A percentile compares a stretch with the other conserved stretches of the same genome.
phyloP scores from a whole-genome alignment of 2,888 invertebrate genomes.

The Eupithecia vulgata region DNA sequence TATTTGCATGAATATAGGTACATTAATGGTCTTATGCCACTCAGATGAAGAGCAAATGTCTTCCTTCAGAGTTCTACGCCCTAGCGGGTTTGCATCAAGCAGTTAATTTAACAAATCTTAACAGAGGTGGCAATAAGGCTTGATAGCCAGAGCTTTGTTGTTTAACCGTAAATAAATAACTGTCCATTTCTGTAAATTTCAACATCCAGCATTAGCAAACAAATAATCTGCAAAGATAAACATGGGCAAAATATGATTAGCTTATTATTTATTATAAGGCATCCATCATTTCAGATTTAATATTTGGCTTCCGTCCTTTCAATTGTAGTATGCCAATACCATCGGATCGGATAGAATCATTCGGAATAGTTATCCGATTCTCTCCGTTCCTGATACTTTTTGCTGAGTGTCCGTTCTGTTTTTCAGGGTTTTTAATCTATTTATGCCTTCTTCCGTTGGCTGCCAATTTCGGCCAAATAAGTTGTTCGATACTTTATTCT shows the following conservation, averaged over 20 bases:
- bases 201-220: background rate
- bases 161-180: background rate
- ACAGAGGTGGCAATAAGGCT: background rate
- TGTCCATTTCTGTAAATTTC: background rate
- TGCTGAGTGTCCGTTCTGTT: constrained; percentile 27
- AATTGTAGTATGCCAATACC: background rate
- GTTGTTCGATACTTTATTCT: constrained; percentile 37
- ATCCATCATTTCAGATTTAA: no score
- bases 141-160: background rate
- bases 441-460: constrained; percentile 34
- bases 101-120: background rate
- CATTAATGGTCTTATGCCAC: no score
- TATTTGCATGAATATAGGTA: no score
- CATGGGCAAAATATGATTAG: background rate
- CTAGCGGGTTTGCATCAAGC: background rate
- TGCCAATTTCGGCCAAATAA: constrained; percentile 50
- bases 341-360: background rate
- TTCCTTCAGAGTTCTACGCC: background rate
- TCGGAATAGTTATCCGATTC: background rate
- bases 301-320: no score
- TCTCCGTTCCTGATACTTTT: background rate
- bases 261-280: background rate
- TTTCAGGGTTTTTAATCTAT: constrained; percentile 29
- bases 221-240: background rate
- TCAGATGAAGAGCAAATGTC: background rate